phyloP scores from a whole-genome alignment of 2,113 vertebrate species.

The Eudyptes chrysolophus region DNA sequence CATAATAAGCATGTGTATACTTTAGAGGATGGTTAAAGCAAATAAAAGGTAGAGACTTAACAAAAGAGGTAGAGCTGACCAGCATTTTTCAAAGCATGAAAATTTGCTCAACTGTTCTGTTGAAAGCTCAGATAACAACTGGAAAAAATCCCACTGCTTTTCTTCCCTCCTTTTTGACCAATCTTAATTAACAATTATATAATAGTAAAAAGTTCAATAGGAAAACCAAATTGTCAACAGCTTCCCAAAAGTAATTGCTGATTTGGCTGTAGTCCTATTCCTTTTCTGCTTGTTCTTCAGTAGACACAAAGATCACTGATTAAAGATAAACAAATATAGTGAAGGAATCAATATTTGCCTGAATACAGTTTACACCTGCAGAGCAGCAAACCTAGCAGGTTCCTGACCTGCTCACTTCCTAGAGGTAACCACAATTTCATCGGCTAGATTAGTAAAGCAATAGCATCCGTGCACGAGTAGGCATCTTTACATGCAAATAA shows the following conservation, averaged over 20 bases:
- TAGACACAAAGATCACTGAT: background rate
- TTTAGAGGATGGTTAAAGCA: background rate
- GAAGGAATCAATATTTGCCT: background rate
- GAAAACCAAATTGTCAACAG: background rate
- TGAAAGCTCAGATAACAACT: background rate
- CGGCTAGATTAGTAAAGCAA: background rate
- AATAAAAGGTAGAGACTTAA: background rate
- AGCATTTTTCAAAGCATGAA: background rate
- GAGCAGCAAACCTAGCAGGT: background rate
- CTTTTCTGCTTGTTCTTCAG: background rate
- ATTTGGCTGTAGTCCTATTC: background rate
- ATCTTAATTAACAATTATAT: background rate
- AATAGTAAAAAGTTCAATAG: background rate
- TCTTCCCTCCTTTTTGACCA: background rate
- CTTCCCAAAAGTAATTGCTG: background rate
- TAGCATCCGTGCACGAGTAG: background rate
- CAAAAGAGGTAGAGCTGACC: background rate
- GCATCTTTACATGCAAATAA: background rate
- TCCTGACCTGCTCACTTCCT: background rate
- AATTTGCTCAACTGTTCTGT: background rate
- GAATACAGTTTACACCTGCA: background rate
- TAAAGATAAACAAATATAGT: background rate
- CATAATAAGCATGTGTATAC: background rate
- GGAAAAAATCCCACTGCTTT: background rate
- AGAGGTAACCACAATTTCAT: background rate